Base-by-base conservation (phyloP, 2,797 vertebrate genomes). In the Pseudopleuronectes americanus region DNA sequence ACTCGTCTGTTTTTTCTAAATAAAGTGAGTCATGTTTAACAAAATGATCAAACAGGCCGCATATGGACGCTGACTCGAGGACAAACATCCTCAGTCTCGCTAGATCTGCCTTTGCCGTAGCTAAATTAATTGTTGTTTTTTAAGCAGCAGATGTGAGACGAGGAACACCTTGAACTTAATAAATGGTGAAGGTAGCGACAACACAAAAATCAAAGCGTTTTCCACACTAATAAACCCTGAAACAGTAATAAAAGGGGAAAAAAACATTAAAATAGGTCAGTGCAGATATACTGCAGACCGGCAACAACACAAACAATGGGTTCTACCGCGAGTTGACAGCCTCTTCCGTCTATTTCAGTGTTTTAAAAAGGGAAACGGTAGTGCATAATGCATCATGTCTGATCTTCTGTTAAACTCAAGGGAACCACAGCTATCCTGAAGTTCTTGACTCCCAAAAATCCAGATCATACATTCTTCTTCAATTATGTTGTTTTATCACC, bases 221-320 rank as follows among this genome's bases (percentile, higher is more conserved):
- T 49, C 64, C 21, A 36, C 22, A 66, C 36, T 23, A 59, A 43
- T 31, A 47, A 1, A 68, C 26, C 49, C 45, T 64, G 41, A 41
- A 74, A 80, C 45, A 68, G 21, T 52, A 67, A 64, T 60, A 57
- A 74, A 45, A 74, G 45, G 21, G 26, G 3, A 28, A 49, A 48
- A 22, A 43, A 12, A 41, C 38, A 41, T 14, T 13, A 41, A 86
- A 74, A 41, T 68, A 43, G 74, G 77, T 74, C 80, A 78, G 36
- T 19, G 13, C 6, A 68, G 19, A 69, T 54, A 13, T 14, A 19
- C 28, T 56, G 62, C 56, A 49, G 58, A 65, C 69, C 14, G 52
- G 22, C 7, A 66, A 68, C 57, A 57, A 71, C 51, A 65, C 54
- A 73, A 43, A 66, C 49, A 70, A n/a, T 75, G 28, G 52, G 22